Evolutionary conservation across 2,888 invertebrate species (phyloP), one percentile per base, ranked within the genome.

Genomic region (Allygus modestus): DNA sequence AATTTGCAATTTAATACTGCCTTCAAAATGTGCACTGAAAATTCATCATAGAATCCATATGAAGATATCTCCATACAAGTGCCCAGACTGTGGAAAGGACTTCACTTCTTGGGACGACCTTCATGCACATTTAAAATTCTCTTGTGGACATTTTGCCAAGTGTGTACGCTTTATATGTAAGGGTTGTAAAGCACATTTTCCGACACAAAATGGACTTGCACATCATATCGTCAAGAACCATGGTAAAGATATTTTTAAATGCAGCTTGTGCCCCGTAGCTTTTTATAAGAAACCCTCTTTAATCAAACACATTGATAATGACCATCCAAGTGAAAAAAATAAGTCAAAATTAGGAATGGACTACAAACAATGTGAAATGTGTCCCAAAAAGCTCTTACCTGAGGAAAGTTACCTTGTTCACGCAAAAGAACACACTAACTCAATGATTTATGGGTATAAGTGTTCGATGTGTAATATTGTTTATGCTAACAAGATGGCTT

Each of bases 71-170:
- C 87, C 87, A 17, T 85, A 71, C 54, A 85, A 83, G 33, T 87
- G 87, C 37, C 87, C 87, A 11, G 87, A 87, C 41, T 87, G 87
- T 69, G 87, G 85, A 15, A 81, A 83, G 28, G 84, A 83, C 51
- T 87, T 85, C 83, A 37, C 28, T 20, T 33, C 81, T 7, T 84
- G 75, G 26, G 84, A 85, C 0, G 75, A 83, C 9, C 82, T 86
- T 46, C 75, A 83, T 28, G 31, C 77, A 0, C 87, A 87, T 54
- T 31, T 86, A 20, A 86, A 81, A 43, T 85, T 81, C 65, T 84
- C 85, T 26, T 87, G 87, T 75, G 86, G 82, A 73, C 86, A 87
- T 69, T 82, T 84, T 33, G 84, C 54, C 23, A 86, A 85, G 43
- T 73, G 81, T 17, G 82, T 85, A n/a, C 84, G 84, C 26, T 87